Evolutionary conservation across 2,113 vertebrate genomes (phyloP), one percentile per base, ranked within the genome.

Genomic region (Struthidea cinerea): DNA sequence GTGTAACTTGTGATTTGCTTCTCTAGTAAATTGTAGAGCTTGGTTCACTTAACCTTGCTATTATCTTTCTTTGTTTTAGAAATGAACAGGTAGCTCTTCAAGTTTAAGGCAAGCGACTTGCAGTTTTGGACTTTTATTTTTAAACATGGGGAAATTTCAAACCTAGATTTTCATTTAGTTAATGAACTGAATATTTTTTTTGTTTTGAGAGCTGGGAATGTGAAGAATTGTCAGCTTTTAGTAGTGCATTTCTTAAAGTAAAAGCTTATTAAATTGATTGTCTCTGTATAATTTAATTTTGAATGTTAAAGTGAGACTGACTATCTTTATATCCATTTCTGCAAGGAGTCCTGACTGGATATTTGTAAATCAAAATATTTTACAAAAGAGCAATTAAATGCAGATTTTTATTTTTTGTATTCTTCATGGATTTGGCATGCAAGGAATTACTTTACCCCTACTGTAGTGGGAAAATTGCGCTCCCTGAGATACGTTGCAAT

Each of bases 1-100:
- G 99, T 98, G 14, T 35, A n/a, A 37, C 30, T 61, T 47, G 63
- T 78, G 49, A 35, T 57, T 63, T 84, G 41, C 20, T 89, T 84
- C n/a, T 69, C 12, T 46, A 39, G 10, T 69, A 67, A 13, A 28
- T 35, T 55, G 8, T 56, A 70, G 46, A 86, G 22, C 74, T 76
- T 4, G 6, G 18, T 50, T 87, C 41, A 35, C 50, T 93, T 85
- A 75, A 59, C n/a, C n/a, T 81, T 50, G 28, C n/a, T 89, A 0
- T 75, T 79, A 8, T 28, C 44, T 94, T 74, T 55, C 16, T 47
- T 32, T 85, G 30, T 28, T 86, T 68, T 81, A 67, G 52, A 78
- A 89, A 49, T 27, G 6, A 87, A 61, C 24, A 39, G 46, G 6
- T 56, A 52, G 65, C 41, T 44, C 60, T 79, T 91, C 32, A 57